phyloP scores from a whole-genome alignment of 2,113 vertebrate genomes.

The Petaurus breviceps region DNA sequence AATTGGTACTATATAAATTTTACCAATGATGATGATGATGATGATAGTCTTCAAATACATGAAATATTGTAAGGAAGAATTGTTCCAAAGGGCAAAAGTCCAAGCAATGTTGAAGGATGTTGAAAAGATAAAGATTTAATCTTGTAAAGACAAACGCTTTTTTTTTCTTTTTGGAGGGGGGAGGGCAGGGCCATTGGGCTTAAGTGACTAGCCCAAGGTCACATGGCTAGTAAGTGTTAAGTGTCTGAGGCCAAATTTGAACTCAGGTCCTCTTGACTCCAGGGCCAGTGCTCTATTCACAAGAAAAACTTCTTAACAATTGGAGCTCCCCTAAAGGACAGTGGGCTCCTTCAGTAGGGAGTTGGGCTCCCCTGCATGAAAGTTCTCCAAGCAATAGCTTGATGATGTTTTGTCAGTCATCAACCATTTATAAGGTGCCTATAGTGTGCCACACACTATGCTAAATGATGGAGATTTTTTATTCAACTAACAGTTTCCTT shows the following conservation, averaged over 20 bases:
- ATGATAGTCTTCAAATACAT: neutral
- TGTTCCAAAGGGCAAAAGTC: neutral
- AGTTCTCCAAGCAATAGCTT: neutral
- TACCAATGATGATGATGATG: neutral
- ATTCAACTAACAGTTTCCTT: neutral
- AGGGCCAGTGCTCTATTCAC: no score
- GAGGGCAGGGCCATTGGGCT: no score
- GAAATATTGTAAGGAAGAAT: neutral
- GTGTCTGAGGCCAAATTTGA: no score
- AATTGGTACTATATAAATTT: neutral
- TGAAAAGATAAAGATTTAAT: neutral
- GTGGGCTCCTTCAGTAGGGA: neutral
- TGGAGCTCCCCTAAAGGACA: neutral
- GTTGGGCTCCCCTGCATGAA: neutral
- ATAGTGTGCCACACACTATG: neutral
- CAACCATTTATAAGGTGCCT: neutral
- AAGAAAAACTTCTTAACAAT: neutral
- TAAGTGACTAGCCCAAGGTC: no score
- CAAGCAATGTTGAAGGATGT: neutral
- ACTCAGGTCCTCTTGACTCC: no score
- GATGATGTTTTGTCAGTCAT: neutral
- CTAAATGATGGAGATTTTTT: neutral
- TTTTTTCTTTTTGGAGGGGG: no score
- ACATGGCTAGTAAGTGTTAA: no score
- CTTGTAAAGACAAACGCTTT: neutral